Evolutionary conservation across 2,113 vertebrate species (phyloP), one percentile per base, ranked within the genome.

Genomic region (Poeciliopsis retropinna): DNA sequence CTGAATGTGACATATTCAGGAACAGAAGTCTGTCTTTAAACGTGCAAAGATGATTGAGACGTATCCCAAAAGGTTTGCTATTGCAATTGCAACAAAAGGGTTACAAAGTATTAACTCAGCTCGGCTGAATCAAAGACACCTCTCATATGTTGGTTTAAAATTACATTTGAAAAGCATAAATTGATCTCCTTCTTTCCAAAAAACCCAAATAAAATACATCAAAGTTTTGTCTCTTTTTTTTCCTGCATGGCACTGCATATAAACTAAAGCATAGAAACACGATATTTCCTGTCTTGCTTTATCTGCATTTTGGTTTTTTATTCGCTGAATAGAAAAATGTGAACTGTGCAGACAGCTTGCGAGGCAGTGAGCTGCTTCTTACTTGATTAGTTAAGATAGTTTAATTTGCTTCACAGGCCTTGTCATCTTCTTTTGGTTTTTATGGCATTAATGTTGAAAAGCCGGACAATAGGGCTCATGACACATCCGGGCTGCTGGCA

Each of bases 401-500:
- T 88, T 80, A 14, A 72, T 83, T 65, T 69, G 67, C 77, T 79
- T 86, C 76, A 85, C 67, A 80, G 67, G 81, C 72, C 72, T 81
- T 84, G 86, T 83, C 78, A 76, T 88, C 85, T 80, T 67, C 70
- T 73, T 86, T 83, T 80, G 67, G 80, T 72, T 80, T 73, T 69
- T 69, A 82, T 91, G 89, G 81, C 82, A 91, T 91, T 88, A 73
- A 87, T 88, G 81, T 57, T n/a, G 75, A 92, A 89, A 91, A 91
- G 74, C 85, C 81, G 81, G 84, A 81, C 90, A 67, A 81, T 76
- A 79, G 91, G 90, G 87, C 86, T 83, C 88, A 81, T 90, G 91
- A 92, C 86, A 91, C 90, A 94, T 95, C 93, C 93, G 90, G 91
- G 88, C 87, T 87, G 69, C 76, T 91, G 91, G 92, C 85, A 88